phyloP scores from a whole-genome alignment of 2,797 vertebrate species.

The Oryzias dopingdopingensis region DNA sequence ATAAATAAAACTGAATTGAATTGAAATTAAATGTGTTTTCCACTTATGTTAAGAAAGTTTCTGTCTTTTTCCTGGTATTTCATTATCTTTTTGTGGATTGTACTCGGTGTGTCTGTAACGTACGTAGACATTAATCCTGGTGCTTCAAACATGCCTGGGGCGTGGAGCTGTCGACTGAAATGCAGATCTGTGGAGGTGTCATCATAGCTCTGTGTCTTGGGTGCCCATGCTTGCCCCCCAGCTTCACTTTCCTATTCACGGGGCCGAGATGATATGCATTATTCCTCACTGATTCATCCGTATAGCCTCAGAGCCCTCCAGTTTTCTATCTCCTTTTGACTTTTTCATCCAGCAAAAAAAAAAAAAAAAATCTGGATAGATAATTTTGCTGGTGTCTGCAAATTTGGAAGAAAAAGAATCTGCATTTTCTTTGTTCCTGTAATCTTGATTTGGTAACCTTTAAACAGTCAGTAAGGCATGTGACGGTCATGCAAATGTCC shows the following conservation, averaged over 20 bases:
- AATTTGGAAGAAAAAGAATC: conserved; percentile 25
- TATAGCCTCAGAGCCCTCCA: conserved; percentile 43
- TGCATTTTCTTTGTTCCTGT: conserved; percentile 10
- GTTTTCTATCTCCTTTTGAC: conserved; percentile 42
- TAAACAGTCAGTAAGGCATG: conserved; percentile 33
- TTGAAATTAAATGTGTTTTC: conserved; percentile 9
- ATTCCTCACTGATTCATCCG: conserved; percentile 72
- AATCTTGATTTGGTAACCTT: conserved; percentile 5
- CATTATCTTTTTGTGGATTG: conserved; percentile 30
- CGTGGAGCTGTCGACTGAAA: conserved; percentile 67
- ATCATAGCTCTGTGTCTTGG: conserved; percentile 63
- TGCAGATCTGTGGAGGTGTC: conserved; percentile 73
- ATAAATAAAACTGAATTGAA: too few relatives aligned
- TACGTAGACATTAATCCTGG: conserved; percentile 63
- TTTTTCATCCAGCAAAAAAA: conserved; percentile 9
- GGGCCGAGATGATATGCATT: conserved; percentile 65
- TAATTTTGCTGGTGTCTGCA: conserved; percentile 50
- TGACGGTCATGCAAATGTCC: conserved; percentile 43
- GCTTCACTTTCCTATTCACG: conserved; percentile 59
- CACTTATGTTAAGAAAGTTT: conserved; percentile 20
- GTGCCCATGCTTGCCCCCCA: conserved; percentile 62
- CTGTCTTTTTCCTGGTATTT: conserved; percentile 6
- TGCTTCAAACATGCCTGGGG: conserved; percentile 56
- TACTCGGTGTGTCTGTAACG: conserved; percentile 31
- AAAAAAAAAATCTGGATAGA: conserved; percentile 28